Evolutionary conservation across 2,888 invertebrate genomes (phyloP).

Genomic region (Cloeon dipterum): DNA sequence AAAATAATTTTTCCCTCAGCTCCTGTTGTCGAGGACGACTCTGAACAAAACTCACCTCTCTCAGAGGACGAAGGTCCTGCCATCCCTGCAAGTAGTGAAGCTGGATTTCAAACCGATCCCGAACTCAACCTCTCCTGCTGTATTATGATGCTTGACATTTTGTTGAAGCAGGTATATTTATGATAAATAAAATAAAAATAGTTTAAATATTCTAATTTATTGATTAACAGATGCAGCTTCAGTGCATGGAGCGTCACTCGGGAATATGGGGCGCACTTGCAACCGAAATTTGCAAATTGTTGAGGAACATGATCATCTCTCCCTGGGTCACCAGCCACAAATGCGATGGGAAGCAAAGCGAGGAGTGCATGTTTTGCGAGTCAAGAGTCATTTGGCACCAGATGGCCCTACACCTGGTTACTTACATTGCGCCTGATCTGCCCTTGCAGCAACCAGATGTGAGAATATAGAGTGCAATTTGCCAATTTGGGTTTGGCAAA

Average conservation of each 20-base stretch:
- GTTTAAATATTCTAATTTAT: no score
- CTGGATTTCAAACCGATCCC: constrained; percentile 43
- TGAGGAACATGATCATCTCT: constrained; percentile 48
- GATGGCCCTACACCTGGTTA: constrained; percentile 53
- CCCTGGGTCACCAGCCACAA: constrained; percentile 41
- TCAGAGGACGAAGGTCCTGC: constrained; percentile 41
- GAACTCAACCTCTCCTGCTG: constrained; percentile 79
- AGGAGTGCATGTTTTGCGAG: constrained; percentile 79
- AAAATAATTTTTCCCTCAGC: constrained; percentile 18
- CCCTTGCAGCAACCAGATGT: constrained; percentile 56
- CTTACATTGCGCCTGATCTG: constrained; percentile 52
- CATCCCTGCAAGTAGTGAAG: constrained; percentile 20
- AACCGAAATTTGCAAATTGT: constrained; percentile 44
- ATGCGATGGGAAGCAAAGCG: constrained; percentile 21
- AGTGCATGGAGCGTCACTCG: constrained; percentile 58
- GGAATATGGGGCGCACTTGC: constrained; percentile 53
- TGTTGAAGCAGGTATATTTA: constrained; percentile 67
- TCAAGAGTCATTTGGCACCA: constrained; percentile 90
- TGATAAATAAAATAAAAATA: no score
- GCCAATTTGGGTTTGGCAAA: neutral
- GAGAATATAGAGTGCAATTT: constrained; percentile 16
- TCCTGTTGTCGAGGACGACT: constrained; percentile 42
- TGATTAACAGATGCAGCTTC: constrained; percentile 44
- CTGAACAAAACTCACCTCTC: constrained; percentile 38
- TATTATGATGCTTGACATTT: constrained; percentile 85